Percentiles rank a stretch among this genome's conserved stretches.
These are phyloP conservation scores for Boulengeromyrus knoepffleri DNA, from an alignment of 2,113 vertebrate genomes.

Conservation along the genomic window DNA sequence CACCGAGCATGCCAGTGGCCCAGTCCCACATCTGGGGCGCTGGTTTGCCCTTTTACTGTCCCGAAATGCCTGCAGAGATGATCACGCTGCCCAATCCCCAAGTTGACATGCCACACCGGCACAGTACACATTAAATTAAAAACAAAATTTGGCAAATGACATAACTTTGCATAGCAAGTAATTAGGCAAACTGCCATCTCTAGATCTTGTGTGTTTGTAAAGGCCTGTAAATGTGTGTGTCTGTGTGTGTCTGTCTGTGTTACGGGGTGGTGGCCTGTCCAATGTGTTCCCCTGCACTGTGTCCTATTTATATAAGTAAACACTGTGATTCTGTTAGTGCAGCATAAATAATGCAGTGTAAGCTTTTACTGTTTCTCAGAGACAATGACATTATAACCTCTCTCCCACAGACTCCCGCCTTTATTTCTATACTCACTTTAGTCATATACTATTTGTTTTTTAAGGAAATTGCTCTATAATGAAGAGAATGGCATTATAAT, in stretches of 20 bases:
- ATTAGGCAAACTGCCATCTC: not conserved
- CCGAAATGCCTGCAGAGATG: not conserved
- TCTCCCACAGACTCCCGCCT: not conserved
- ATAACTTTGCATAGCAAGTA: not conserved
- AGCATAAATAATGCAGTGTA: not conserved
- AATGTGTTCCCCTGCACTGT: not conserved
- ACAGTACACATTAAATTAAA: not conserved
- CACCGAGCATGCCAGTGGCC: not conserved
- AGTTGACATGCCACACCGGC: not conserved
- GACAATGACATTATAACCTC: not conserved
- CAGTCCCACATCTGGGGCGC: not conserved
- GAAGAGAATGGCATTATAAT: not conserved
- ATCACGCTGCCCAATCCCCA: not conserved
- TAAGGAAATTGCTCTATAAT: not conserved
- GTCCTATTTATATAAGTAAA: not conserved
- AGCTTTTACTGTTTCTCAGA: not conserved
- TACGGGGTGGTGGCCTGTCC: not conserved
- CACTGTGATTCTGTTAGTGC: not conserved
- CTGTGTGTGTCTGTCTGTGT: not conserved
- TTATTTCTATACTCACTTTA: not conserved
- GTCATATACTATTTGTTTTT: not conserved
- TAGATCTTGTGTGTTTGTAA: not conserved
- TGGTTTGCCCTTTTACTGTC: not conserved
- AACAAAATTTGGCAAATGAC: not conserved
- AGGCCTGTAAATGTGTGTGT: not conserved